Evolutionary conservation across 2,113 vertebrate genomes (phyloP).

Genomic region (Podilymbus podiceps): DNA sequence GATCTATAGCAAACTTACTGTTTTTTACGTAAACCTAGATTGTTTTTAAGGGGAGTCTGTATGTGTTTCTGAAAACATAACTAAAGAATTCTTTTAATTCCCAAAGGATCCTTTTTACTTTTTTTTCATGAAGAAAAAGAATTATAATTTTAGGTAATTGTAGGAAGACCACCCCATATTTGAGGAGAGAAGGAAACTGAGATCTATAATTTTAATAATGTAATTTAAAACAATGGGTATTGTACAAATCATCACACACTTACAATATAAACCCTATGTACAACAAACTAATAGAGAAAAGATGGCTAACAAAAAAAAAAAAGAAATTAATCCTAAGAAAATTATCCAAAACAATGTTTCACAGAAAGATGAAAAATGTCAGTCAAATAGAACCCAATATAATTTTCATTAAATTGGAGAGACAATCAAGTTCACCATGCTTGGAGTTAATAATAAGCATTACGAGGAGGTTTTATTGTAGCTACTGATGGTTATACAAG

Average conservation of each 20-base stretch:
- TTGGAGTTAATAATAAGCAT: constrained; percentile 49
- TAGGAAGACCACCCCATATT: background rate
- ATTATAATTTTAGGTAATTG: background rate
- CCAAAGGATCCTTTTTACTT: too few species aligned
- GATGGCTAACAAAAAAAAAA: background rate
- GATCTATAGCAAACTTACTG: background rate
- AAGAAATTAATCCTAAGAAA: background rate
- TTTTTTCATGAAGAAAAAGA: background rate
- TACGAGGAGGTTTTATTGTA: constrained; percentile 17
- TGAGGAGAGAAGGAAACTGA: background rate
- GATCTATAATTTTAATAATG: background rate
- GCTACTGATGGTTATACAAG: constrained; percentile 49
- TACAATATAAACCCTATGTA: background rate
- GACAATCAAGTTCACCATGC: background rate
- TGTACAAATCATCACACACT: background rate
- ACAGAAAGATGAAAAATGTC: background rate
- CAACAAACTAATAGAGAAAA: background rate
- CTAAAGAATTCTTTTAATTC: background rate
- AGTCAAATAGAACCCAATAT: constrained; percentile 27
- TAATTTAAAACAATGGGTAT: background rate
- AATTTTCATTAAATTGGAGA: constrained; percentile 52
- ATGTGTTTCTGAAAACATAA: background rate
- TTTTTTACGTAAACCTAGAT: background rate
- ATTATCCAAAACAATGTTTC: background rate
- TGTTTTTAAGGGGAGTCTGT: background rate